These are phyloP conservation scores for Cyanocitta stelleri DNA, from an alignment of 2,113 vertebrate species.

Conservation along the genomic window DNA sequence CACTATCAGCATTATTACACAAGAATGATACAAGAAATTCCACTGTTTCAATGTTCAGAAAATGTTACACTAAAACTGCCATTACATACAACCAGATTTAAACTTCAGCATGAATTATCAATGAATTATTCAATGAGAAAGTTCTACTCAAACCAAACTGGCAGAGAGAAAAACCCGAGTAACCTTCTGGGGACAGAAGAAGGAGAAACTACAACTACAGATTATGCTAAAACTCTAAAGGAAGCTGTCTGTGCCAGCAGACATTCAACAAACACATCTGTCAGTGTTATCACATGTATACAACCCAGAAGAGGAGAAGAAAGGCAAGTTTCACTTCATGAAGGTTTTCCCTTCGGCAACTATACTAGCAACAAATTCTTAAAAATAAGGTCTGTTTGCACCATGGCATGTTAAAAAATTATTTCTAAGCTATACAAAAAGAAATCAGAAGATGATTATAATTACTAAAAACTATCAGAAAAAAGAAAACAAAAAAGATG, in stretches of 20 bases:
- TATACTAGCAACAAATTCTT: not conserved
- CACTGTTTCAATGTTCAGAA: not conserved
- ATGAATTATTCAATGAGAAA: not conserved
- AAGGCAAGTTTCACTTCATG: not conserved
- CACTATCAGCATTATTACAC: not conserved
- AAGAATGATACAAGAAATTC: not conserved
- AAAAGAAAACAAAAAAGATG: not conserved
- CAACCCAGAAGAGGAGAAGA: not conserved
- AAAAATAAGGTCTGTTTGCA: not conserved
- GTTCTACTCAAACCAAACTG: not conserved
- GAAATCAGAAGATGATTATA: not conserved
- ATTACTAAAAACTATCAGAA: not conserved
- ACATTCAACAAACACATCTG: not conserved
- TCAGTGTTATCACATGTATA: not conserved
- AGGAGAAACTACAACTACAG: not conserved
- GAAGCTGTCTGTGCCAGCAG: not conserved
- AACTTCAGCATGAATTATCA: not conserved
- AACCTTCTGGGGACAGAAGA: not conserved
- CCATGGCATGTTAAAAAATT: not conserved
- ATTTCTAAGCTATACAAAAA: not conserved
- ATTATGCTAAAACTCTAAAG: not conserved
- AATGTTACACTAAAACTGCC: not conserved
- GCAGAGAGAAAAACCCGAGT: not conserved
- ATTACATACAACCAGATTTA: not conserved
- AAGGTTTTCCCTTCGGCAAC: not conserved